Base-by-base conservation (phyloP, 2,888 invertebrate species). In the Cosmorhoe ocellata region DNA sequence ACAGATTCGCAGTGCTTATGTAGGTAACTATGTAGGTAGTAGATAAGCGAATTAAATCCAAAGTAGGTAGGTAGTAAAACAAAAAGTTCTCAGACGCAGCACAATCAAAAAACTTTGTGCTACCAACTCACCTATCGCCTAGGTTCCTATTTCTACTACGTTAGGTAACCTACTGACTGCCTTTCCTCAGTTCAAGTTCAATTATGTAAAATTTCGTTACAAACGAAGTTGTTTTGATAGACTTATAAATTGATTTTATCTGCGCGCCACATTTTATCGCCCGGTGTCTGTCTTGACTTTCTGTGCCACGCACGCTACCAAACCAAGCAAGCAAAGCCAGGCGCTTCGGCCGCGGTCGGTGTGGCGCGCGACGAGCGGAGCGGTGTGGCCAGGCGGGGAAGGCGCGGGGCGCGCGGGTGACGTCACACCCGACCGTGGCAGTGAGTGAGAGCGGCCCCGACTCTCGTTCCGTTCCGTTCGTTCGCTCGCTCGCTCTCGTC, bases 391-490 rank as follows among this genome's bases (percentile, higher is more conserved):
- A 63, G 56, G 69, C 59, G 67, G 61, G 54, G 76, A 67, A 67
- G 68, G 63, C 49, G 64, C 59, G 67, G 68, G 66, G 65, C 49
- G 69, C 60, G 78, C 69, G 68, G 76, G 66, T 87, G 89, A 89
- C 90, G 89, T 88, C 89, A 88, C 84, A 74, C 66, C 72, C 88
- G 90, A 88, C 90, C 90, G 88, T 90, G 90, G 88, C 90, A 89
- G 89, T 90, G 85, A 89, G 89, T 90, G 85, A 84, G 86, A 86
- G 87, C 85, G 82, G 79, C 79, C 83, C 84, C 84, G 81, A 31
- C 44, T 34, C 10, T 50, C 81, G 75, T 67, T 24, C 7, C 24
- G 24, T 24, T 24, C 24, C 50, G 46, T 12, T 46, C 81, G 76
- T 67, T 75, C 74, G 84, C 75, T 81, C 74, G 83, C 78, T 86